phyloP scores from a whole-genome alignment of 2,888 invertebrate genomes.

The Drymonia ruficornis region DNA sequence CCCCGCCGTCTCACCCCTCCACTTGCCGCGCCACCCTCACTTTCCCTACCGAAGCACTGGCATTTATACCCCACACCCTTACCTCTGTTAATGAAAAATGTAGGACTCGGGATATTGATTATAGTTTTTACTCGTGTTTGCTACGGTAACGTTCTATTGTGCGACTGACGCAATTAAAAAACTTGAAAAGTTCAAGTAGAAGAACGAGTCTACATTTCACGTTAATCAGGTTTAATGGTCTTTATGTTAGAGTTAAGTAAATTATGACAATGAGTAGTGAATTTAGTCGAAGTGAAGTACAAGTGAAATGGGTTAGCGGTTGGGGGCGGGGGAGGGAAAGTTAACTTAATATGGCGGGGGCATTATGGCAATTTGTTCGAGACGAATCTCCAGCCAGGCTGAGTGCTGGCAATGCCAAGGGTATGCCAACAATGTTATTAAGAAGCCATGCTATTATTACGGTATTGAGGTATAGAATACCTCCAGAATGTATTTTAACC shows the following conservation, averaged over 20 bases:
- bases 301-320: conserved; percentile 23
- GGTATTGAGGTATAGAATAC: conserved; percentile 11
- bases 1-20: conserved; percentile 47
- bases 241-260: conserved; percentile 54
- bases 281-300: conserved; percentile 54
- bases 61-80: conserved; percentile 72
- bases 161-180: conserved; percentile 28
- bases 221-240: conserved; percentile 37
- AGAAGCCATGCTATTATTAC: conserved; percentile 24
- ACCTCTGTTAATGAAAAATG: conserved; percentile 71
- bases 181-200: conserved; percentile 20
- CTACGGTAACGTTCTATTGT: conserved; percentile 25
- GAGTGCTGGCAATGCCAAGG: conserved; percentile 66
- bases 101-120: conserved; percentile 64
- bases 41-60: conserved; percentile 68
- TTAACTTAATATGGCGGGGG: conserved; percentile 80
- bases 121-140: conserved; percentile 42
- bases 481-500: background rate
- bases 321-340: conserved; percentile 51
- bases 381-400: conserved; percentile 71
- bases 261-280: conserved; percentile 65
- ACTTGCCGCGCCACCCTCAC: conserved; percentile 52
- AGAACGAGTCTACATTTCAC: conserved; percentile 16
- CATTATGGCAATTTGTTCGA: conserved; percentile 82
- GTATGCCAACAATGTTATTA: conserved; percentile 50